phyloP scores from a whole-genome alignment of 1,140 invertebrate species.

The Watersipora subatra region DNA sequence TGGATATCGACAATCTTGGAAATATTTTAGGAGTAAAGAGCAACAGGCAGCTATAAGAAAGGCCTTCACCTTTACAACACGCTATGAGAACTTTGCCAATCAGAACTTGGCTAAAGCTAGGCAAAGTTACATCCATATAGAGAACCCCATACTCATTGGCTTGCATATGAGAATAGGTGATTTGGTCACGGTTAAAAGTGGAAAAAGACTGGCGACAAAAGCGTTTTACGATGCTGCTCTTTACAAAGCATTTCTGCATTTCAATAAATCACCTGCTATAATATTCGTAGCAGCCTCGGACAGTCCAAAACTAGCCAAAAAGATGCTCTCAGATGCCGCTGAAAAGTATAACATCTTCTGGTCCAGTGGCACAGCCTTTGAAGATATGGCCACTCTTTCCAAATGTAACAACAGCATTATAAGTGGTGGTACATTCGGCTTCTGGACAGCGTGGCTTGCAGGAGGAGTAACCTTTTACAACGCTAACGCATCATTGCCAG shows the following conservation, averaged over 20 bases:
- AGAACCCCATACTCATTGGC: background rate
- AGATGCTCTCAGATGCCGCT: background rate
- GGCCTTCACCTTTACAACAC: constrained; percentile 6
- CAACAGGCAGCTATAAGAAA: background rate
- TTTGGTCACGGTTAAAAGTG: constrained; percentile 3
- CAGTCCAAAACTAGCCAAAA: background rate
- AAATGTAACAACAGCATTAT: constrained; percentile 25
- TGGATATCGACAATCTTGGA: constrained; percentile 11
- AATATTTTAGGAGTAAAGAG: constrained; percentile 4
- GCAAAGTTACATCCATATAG: background rate
- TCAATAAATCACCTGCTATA: background rate
- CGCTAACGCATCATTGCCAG: constrained; percentile 12
- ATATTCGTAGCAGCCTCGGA: background rate
- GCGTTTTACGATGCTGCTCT: background rate
- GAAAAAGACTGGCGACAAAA: background rate
- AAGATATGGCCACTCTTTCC: constrained; percentile 25
- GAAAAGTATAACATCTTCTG: background rate
- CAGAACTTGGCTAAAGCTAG: background rate
- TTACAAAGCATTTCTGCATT: background rate
- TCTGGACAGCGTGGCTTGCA: constrained; percentile 25
- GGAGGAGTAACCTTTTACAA: constrained; percentile 23
- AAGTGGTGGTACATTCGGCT: constrained; percentile 24
- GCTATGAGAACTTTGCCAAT: background rate
- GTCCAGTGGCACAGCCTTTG: constrained; percentile 6
- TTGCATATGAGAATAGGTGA: constrained; percentile 4